These are phyloP conservation scores for Chromobotia macracanthus DNA, from an alignment of 2,797 vertebrate genomes.

Conservation along the genomic window DNA sequence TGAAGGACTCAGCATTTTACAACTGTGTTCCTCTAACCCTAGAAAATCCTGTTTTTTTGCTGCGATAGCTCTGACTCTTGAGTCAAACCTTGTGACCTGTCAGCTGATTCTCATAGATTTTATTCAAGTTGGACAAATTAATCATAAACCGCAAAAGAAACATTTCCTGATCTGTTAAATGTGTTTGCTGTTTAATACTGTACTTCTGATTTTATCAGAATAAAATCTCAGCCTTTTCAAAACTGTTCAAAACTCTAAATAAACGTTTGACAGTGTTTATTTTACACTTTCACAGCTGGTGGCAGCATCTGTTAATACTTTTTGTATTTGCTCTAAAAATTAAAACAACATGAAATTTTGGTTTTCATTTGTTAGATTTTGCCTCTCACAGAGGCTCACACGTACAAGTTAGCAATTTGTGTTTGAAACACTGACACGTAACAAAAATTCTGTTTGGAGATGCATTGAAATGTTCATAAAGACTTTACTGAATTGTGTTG, in stretches of 20 bases:
- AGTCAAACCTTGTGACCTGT: constrained; percentile 43
- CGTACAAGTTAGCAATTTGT: too few species aligned
- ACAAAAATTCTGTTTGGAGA: neutral
- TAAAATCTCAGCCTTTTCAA: too few species aligned
- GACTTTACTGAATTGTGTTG: constrained; percentile 20
- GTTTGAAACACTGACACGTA: too few species aligned
- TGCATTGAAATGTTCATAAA: neutral
- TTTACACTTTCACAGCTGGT: neutral
- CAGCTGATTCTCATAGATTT: constrained; percentile 13
- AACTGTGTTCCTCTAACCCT: constrained; percentile 1
- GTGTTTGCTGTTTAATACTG: neutral
- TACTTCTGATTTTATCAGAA: too few species aligned
- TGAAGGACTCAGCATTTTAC: constrained; percentile 29
- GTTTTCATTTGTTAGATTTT: neutral
- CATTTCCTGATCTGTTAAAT: neutral
- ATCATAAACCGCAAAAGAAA: neutral
- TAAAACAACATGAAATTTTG: neutral
- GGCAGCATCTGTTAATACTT: too few species aligned
- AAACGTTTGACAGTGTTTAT: neutral
- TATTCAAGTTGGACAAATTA: neutral
- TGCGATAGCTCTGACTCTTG: constrained; percentile 40
- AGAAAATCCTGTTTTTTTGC: constrained; percentile 25
- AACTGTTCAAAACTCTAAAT: too few species aligned
- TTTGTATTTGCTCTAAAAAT: neutral
- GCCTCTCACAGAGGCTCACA: too few species aligned